Conservation (phyloP, 1,140 invertebrate genomes). For the Drosophila asahinai region DNA sequence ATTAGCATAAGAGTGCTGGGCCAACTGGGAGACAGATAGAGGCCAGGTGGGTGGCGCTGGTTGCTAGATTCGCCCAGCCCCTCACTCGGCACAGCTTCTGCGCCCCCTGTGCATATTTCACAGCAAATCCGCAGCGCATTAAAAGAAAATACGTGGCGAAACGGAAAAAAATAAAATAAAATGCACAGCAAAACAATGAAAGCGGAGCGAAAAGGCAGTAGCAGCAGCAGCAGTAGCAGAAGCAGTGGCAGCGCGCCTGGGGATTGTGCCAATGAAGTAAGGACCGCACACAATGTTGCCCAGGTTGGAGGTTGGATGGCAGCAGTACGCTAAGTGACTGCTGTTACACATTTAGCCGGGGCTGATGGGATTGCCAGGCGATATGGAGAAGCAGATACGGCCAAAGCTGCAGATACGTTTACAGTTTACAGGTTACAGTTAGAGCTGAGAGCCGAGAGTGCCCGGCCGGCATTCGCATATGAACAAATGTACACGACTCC, state of each 20-base stretch:
- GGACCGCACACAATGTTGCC: conserved; percentile 54
- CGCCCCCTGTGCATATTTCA: conserved; percentile 64
- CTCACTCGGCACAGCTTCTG: not conserved
- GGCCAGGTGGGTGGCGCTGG: conserved; percentile 36
- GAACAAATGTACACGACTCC: conserved; percentile 67
- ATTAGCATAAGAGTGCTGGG: conserved; percentile 81
- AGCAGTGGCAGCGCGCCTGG: conserved; percentile 46
- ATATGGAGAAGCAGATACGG: conserved; percentile 54
- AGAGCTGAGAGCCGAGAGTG: conserved; percentile 18
- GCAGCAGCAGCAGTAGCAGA: conserved; percentile 2
- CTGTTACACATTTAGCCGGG: conserved; percentile 71
- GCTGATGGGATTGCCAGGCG: conserved; percentile 75
- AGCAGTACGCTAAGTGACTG: conserved; percentile 71
- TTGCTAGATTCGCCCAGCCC: conserved; percentile 24
- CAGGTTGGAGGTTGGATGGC: conserved; percentile 24
- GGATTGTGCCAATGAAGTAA: conserved; percentile 83
- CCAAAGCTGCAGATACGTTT: conserved; percentile 38
- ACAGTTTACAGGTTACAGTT: not conserved
- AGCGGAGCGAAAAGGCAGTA: conserved; percentile 37
- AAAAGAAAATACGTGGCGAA: conserved; percentile 80
- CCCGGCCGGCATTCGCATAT: conserved; percentile 56
- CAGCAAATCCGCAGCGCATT: conserved; percentile 81
- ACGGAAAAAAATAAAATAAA: conserved; percentile 53
- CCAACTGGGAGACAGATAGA: conserved; percentile 65
- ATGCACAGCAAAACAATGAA: conserved; percentile 75